These are phyloP conservation scores for Drosophila subsilvestris DNA, from an alignment of 2,888 invertebrate species.

Conservation along the genomic window DNA sequence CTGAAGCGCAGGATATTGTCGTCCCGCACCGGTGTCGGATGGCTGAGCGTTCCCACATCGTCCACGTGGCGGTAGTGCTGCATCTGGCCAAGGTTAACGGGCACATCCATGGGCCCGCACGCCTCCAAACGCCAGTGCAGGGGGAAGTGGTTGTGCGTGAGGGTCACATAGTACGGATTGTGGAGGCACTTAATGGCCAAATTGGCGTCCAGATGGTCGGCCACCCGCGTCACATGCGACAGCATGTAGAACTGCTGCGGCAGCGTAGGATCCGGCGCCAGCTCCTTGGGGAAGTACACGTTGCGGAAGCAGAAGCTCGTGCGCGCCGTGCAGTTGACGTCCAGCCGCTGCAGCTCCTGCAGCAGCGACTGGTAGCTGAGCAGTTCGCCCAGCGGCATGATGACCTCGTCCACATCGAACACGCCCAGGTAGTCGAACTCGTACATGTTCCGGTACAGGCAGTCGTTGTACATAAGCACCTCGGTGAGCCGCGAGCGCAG, in stretches of 20 bases:
- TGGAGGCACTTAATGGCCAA: slow-evolving; percentile 96
- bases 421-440: slow-evolving; percentile 93
- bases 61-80: slow-evolving; percentile 95
- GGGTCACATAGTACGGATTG: slow-evolving; percentile 92
- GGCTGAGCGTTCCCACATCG: slow-evolving; percentile 88
- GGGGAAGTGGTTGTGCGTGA: slow-evolving; percentile 95
- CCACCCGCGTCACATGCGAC: slow-evolving; percentile 93
- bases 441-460: slow-evolving; percentile 95
- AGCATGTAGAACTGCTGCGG: slow-evolving; percentile 95
- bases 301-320: slow-evolving; percentile 93
- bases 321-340: slow-evolving; percentile 46
- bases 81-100: slow-evolving; percentile 91
- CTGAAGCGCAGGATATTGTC: slow-evolving; percentile 85
- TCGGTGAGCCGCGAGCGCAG: slow-evolving; percentile 95
- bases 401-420: slow-evolving; percentile 96
- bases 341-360: slow-evolving; percentile 85
- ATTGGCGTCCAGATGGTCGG: slow-evolving; percentile 92
- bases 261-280: slow-evolving; percentile 89
- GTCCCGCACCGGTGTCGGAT: slow-evolving; percentile 90
- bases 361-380: slow-evolving; percentile 84
- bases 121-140: slow-evolving; percentile 90
- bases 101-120: slow-evolving; percentile 91
- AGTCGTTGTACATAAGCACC: slow-evolving; percentile 96
- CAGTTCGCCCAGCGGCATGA: slow-evolving; percentile 87
- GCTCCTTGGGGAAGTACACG: slow-evolving; percentile 93